A percentile compares a stretch with the other conserved stretches of the same genome.
These are phyloP conservation scores for Hylia prasina DNA, from an alignment of 2,113 vertebrate species.

Conservation along the genomic window DNA sequence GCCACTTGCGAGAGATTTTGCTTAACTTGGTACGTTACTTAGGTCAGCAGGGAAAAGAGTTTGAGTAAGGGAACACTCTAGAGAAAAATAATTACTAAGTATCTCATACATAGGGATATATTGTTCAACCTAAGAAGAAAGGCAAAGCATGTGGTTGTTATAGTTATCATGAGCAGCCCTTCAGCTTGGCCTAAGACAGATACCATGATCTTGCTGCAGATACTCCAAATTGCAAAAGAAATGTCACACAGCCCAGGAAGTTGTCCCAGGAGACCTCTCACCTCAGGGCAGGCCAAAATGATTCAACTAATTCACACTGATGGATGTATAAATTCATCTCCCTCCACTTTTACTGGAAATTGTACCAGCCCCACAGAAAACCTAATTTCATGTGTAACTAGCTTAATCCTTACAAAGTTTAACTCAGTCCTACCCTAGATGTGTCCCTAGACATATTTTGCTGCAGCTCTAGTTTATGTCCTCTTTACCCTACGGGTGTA, in stretches of 20 bases:
- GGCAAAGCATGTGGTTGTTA: background rate
- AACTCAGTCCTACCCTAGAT: background rate
- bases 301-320: background rate
- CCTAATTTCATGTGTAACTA: background rate
- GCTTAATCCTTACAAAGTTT: background rate
- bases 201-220: background rate
- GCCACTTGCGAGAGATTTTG: background rate
- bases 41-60: background rate
- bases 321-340: background rate
- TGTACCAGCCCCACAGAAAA: background rate
- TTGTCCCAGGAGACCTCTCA: background rate
- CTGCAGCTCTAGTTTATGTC: background rate
- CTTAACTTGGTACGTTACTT: background rate
- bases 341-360: background rate
- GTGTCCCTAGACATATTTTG: background rate
- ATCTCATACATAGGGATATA: background rate
- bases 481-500: background rate
- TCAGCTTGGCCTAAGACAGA: background rate
- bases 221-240: background rate
- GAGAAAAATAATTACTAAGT: background rate
- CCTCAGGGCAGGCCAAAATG: background rate
- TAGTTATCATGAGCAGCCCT: background rate
- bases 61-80: background rate
- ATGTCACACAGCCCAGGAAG: background rate
- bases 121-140: background rate